These are phyloP conservation scores for Globodera ellingtonae DNA, from an alignment of 1,140 invertebrate species.

Conservation along the genomic window DNA sequence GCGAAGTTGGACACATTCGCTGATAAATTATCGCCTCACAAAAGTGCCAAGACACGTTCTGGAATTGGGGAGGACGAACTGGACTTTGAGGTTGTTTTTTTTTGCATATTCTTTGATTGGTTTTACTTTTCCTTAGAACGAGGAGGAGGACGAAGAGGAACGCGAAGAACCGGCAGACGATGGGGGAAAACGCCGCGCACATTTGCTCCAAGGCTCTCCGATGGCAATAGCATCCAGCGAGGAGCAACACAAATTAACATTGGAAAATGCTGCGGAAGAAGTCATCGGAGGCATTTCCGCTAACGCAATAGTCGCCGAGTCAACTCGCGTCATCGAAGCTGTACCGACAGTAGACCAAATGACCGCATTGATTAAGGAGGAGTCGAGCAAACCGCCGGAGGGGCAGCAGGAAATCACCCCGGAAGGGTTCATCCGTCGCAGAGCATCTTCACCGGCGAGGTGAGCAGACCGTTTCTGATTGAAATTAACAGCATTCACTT, in stretches of 20 bases:
- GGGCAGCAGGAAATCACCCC: slow-evolving; percentile 25
- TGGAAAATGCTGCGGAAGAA: background rate
- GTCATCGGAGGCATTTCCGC: background rate
- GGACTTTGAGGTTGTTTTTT: slow-evolving; percentile 20
- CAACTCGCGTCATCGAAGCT: background rate
- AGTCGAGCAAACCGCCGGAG: slow-evolving; percentile 17
- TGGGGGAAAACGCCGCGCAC: slow-evolving; percentile 19
- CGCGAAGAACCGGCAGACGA: slow-evolving; percentile 25
- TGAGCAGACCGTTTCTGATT: background rate
- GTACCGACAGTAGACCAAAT: background rate
- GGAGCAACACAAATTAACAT: background rate
- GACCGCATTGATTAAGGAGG: slow-evolving; percentile 17
- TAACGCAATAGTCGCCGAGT: background rate
- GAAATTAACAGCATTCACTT: background rate
- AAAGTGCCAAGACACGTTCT: slow-evolving; percentile 7
- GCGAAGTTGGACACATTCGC: background rate
- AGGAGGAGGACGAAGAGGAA: slow-evolving; percentile 21
- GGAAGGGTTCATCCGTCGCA: slow-evolving; percentile 31
- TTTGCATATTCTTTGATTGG: background rate
- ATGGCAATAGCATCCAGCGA: background rate
- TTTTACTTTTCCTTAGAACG: slow-evolving; percentile 5
- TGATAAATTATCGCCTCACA: background rate
- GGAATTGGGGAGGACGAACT: slow-evolving; percentile 11
- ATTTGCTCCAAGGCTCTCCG: background rate
- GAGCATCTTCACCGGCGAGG: slow-evolving; percentile 39